Base-by-base conservation (phyloP, 1,140 invertebrate genomes). In the Anastrepha ludens region DNA sequence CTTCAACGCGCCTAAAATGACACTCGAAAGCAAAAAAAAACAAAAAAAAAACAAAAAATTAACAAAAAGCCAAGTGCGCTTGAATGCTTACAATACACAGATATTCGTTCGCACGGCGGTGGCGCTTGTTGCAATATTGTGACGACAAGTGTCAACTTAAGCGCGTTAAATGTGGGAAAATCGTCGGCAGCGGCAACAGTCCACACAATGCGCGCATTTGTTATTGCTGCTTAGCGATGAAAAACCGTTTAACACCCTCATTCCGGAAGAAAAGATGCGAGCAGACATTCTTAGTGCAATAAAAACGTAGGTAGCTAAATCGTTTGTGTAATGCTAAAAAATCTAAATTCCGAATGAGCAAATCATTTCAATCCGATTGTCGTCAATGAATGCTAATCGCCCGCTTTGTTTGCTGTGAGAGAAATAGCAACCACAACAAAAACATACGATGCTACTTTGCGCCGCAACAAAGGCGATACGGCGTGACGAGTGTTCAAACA, bases 321-420 rank as follows among this genome's bases (percentile, higher is more conserved):
- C 74, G 17, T 81, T 81, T 81, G 55, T 81, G 47, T 55, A 81
- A 81, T 20, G 74, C 47, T 81, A n/a, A 81, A 67, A 81, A 81
- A 55, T 81, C 74, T 17, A 81, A 41, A 81, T 55, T 81, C 47
- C 9, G 74, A 81, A 55, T 81, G 74, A 9, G 74, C 41, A 81
- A 81, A 81, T 81, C 47, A 29, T 81, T 55, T 81, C 47, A 81
- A 81, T 50, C 74, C n/a, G 50, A 81, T 81, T 81, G 17, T 50
- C 47, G 74, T 81, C 74, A 81, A 81, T 81, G 74, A 81, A 81
- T 81, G 74, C 74, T 81, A 81, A 81, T 81, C 74, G 74, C 47
- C 1, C 74, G 74, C 20, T 81, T 81, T 81, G 74, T 81, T 55
- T 20, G 74, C 74, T 55, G 15, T 17, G 29, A 9, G 29, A 11